A percentile compares a stretch with the other conserved stretches of the same genome.
These are phyloP conservation scores for Drosophila pandora DNA, from an alignment of 1,140 invertebrate genomes.

Conservation along the genomic window DNA sequence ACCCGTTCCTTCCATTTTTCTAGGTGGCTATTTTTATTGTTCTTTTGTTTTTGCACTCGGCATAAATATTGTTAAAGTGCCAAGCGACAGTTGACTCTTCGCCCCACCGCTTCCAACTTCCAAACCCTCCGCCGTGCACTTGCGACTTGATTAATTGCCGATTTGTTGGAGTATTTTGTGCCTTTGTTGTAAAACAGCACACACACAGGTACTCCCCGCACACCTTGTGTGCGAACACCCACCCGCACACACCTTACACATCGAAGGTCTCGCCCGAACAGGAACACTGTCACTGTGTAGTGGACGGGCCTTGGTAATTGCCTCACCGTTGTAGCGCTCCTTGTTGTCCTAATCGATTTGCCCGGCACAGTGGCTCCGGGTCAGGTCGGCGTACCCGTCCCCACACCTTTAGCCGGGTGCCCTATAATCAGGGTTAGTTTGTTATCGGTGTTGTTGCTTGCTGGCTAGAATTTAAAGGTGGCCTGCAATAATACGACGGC, in stretches of 20 bases:
- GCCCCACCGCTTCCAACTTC: background rate
- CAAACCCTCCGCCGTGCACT: slow-evolving; percentile 21
- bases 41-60: slow-evolving; percentile 56
- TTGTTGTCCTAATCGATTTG: slow-evolving; percentile 81
- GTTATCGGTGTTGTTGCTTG: slow-evolving; percentile 67
- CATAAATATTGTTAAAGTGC: slow-evolving; percentile 79
- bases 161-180: slow-evolving; percentile 79
- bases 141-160: slow-evolving; percentile 76
- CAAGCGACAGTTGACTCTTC: slow-evolving; percentile 56
- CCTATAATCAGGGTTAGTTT: slow-evolving; percentile 54
- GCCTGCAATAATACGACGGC: slow-evolving; percentile 74
- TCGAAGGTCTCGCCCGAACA: slow-evolving; percentile 3
- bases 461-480: slow-evolving; percentile 73
- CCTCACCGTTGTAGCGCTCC: slow-evolving; percentile 75
- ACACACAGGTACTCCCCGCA: background rate
- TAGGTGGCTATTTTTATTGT: slow-evolving; percentile 41
- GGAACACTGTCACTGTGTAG: slow-evolving; percentile 58
- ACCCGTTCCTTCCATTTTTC: background rate
- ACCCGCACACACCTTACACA: slow-evolving; percentile 15
- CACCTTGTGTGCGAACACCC: slow-evolving; percentile 7
- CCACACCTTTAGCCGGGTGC: background rate
- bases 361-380: slow-evolving; percentile 31
- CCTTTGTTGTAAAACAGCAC: slow-evolving; percentile 55
- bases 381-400: slow-evolving; percentile 10
- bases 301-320: slow-evolving; percentile 69